phyloP scores from a whole-genome alignment of 64 coral and sea anemone species.

The Montipora foliosa region DNA sequence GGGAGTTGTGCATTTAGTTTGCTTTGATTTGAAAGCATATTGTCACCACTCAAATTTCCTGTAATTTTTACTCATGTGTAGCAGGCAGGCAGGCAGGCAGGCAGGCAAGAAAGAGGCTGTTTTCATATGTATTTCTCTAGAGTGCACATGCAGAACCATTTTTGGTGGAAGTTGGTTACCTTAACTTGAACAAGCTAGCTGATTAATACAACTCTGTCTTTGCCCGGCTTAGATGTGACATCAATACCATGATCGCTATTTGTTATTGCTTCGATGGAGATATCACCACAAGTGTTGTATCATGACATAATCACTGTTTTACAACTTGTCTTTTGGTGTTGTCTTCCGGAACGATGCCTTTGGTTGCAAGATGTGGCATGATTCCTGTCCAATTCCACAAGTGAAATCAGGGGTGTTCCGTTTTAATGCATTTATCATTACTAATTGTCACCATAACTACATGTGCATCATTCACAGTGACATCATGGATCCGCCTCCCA shows the following conservation, averaged over 20 bases:
- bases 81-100: no score
- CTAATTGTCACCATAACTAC: not conserved
- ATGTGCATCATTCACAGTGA: slow-evolving; percentile 29
- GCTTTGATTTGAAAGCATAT: no score
- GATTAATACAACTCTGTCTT: not conserved
- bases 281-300: not conserved
- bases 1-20: no score
- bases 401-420: not conserved
- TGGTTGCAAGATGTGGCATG: not conserved
- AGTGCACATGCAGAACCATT: not conserved
- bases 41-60: no score
- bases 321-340: not conserved
- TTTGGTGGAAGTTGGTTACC: not conserved
- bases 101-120: not conserved
- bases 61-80: no score
- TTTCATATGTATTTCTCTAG: not conserved
- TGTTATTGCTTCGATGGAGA: not conserved
- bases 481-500: not conserved
- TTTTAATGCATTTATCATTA: not conserved
- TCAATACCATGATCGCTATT: not conserved
- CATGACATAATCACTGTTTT: not conserved
- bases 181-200: not conserved
- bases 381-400: not conserved
- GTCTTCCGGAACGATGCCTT: not conserved
- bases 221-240: not conserved